Evolutionary conservation across 2,113 vertebrate species (phyloP).

Genomic region (Hemibagrus wyckioides): DNA sequence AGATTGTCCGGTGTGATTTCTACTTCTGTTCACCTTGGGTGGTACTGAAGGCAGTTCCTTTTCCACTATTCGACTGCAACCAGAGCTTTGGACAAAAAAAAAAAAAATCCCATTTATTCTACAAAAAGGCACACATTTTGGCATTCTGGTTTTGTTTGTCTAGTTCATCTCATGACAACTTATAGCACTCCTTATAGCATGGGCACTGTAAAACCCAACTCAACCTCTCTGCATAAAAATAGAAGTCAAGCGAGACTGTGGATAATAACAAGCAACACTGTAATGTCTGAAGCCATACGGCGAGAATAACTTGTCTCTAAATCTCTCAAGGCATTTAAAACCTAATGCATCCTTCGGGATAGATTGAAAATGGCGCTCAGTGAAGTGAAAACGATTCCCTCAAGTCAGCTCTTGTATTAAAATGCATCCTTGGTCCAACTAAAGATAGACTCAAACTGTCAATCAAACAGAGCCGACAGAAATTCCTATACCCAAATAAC

Average conservation of each 20-base stretch:
- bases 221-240: neutral
- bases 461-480: neutral
- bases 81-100: neutral
- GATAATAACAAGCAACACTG: conserved; percentile 22
- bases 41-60: neutral
- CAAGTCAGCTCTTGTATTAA: neutral
- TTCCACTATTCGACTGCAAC: neutral
- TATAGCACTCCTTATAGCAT: neutral
- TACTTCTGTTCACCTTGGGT: neutral
- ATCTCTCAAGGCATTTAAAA: conserved; percentile 4
- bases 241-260: neutral
- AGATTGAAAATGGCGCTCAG: neutral
- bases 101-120: too few relatives aligned
- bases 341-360: neutral
- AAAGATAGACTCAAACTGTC: neutral
- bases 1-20: neutral
- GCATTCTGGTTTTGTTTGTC: neutral
- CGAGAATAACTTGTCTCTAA: neutral
- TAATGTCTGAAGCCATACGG: neutral
- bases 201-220: neutral
- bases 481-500: conserved; percentile 11
- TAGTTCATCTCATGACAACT: neutral
- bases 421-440: neutral
- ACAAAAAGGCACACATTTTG: too few relatives aligned
- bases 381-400: neutral